Evolutionary conservation across 2,888 invertebrate species (phyloP), one percentile per base, ranked within the genome.

Genomic region (Andricus curvator): DNA sequence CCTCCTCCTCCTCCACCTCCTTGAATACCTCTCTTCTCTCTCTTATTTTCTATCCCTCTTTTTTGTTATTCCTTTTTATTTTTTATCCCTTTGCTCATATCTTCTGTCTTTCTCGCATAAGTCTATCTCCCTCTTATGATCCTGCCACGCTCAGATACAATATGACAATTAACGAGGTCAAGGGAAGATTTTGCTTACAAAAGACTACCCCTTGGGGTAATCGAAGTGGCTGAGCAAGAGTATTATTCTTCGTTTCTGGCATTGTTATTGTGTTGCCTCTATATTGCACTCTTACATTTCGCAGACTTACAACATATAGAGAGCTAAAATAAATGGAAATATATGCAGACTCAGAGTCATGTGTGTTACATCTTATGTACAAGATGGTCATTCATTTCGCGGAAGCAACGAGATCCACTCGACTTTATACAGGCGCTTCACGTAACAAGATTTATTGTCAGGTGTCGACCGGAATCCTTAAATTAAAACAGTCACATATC

Each of bases 101-200:
- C 13, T 62, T 62, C 25, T 25, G 22, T 13, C 29, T 51, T 70
- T 48, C 48, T 48, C 68, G n/a, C n/a, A 33, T 70, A 56, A 56
- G 20, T 74, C 56, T 56, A 56, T 70, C 70, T 48, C 48, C 17
- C 70, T 70, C 25, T 48, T 48, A 29, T 15, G n/a, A 29, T 51
- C 51, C 33, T 56, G 56, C 29, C n/a, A 74, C 51, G 74, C 33
- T 56, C 74, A 86, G 88, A 89, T 87, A 86, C 87, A 88, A 89
- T 89, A 89, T 86, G 86, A 90, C 89, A 90, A 89, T 90, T 89
- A 89, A 89, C 89, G 88, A 84, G 89, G 87, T 88, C 87, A 86
- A 85, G 80, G 84, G 86, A 85, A 84, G 85, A 74, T 74, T 74
- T 56, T 74, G 33, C 74, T 74, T 74, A 74, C 33, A 56, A 62